These are phyloP conservation scores for Antigone vipio DNA, from an alignment of 2,113 vertebrate genomes.

Conservation along the genomic window DNA sequence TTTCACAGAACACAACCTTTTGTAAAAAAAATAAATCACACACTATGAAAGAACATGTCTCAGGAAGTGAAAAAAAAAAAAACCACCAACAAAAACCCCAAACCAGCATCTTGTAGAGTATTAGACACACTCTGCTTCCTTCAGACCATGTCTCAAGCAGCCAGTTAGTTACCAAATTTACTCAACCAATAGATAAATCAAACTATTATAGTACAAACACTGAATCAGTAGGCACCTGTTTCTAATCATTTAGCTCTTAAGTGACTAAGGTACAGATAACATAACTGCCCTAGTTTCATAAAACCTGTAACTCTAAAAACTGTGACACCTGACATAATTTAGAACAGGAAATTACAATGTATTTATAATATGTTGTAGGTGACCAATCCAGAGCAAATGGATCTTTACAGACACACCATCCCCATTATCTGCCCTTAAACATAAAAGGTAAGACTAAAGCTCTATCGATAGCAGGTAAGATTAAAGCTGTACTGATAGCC, in stretches of 20 bases:
- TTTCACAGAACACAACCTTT: not conserved
- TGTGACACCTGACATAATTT: not conserved
- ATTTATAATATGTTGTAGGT: not conserved
- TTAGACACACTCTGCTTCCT: not conserved
- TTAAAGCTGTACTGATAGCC: slow-evolving; percentile 1
- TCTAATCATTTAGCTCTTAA: not conserved
- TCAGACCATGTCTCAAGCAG: not conserved
- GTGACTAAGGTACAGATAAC: not conserved
- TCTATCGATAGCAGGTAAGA: not conserved
- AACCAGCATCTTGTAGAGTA: not conserved
- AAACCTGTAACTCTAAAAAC: not conserved
- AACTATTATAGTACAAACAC: not conserved
- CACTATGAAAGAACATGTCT: not conserved
- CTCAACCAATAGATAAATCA: not conserved
- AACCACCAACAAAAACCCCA: not conserved
- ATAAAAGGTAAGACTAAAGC: not conserved
- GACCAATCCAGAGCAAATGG: not conserved
- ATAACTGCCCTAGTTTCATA: not conserved
- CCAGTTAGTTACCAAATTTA: not conserved
- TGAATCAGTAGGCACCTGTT: not conserved
- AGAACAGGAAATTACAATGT: not conserved
- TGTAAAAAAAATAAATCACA: not conserved
- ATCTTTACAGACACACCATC: not conserved
- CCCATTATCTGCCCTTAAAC: not conserved
- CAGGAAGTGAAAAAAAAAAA: not conserved